phyloP scores from a whole-genome alignment of 2,797 vertebrate species.

The Sciurus carolinensis region DNA sequence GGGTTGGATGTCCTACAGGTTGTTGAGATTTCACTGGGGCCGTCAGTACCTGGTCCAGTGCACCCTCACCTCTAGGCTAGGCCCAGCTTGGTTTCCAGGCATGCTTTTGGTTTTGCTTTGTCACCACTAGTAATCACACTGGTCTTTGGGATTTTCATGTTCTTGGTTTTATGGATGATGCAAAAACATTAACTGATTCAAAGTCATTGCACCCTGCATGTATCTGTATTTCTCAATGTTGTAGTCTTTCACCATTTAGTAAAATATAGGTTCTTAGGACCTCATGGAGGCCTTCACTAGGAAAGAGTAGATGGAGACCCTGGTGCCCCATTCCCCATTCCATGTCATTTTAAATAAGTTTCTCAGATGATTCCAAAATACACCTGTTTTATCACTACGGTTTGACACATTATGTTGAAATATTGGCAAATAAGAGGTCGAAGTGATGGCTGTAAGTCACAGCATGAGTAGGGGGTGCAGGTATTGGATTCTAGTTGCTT shows the following conservation, averaged over 20 bases:
- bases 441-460: background rate
- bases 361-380: background rate
- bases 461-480: background rate
- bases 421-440: background rate
- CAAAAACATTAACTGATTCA: background rate
- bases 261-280: background rate
- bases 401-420: background rate
- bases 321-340: accelerated
- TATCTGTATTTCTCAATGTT: background rate
- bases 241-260: too few relatives aligned
- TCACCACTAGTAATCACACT: background rate
- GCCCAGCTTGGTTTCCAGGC: too few relatives aligned
- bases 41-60: background rate
- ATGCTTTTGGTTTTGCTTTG: background rate
- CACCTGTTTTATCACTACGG: accelerated
- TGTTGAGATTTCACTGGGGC: background rate
- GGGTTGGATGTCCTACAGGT: background rate
- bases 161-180: background rate
- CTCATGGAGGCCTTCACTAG: background rate
- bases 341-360: background rate
- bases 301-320: background rate
- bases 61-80: background rate
- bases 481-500: background rate
- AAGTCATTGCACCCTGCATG: background rate
- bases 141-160: background rate